A percentile compares a stretch with the other conserved stretches of the same genome.
These are phyloP conservation scores for Aplochiton taeniatus DNA, from an alignment of 2,797 vertebrate species.

Conservation along the genomic window DNA sequence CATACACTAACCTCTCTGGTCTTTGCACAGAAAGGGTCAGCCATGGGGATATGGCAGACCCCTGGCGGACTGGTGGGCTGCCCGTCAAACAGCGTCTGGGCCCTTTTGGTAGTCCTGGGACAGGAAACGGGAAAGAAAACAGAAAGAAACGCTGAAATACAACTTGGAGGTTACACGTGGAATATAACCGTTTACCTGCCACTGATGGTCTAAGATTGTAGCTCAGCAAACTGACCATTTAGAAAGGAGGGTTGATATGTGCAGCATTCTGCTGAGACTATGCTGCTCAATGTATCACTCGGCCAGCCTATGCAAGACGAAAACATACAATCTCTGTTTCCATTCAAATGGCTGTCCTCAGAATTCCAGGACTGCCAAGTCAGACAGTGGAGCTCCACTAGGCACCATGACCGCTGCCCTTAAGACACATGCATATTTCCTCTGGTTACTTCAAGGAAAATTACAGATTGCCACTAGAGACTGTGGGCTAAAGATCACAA, in stretches of 20 bases:
- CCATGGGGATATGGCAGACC: slow-evolving; percentile 94
- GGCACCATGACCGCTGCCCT: background rate
- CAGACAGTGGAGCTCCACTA: background rate
- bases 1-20: slow-evolving; percentile 86
- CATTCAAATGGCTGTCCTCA: background rate
- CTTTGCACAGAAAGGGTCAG: slow-evolving; percentile 92
- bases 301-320: too few relatives aligned
- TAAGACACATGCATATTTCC: background rate
- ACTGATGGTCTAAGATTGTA: too few relatives aligned
- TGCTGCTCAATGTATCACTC: too few relatives aligned
- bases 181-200: background rate
- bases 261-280: too few relatives aligned
- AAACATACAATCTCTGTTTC: background rate
- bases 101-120: slow-evolving; percentile 86
- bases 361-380: slow-evolving; percentile 7
- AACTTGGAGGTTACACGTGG: background rate
- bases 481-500: background rate
- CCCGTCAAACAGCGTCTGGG: slow-evolving; percentile 90
- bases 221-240: too few relatives aligned
- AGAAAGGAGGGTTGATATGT: too few relatives aligned
- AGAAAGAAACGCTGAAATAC: background rate
- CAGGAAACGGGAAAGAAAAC: background rate
- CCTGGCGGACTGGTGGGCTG: slow-evolving; percentile 77
- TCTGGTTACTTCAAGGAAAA: background rate
- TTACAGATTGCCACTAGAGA: background rate